Evolutionary conservation across 1,140 invertebrate species (phyloP).

Genomic region (Ruditapes philippinarum): DNA sequence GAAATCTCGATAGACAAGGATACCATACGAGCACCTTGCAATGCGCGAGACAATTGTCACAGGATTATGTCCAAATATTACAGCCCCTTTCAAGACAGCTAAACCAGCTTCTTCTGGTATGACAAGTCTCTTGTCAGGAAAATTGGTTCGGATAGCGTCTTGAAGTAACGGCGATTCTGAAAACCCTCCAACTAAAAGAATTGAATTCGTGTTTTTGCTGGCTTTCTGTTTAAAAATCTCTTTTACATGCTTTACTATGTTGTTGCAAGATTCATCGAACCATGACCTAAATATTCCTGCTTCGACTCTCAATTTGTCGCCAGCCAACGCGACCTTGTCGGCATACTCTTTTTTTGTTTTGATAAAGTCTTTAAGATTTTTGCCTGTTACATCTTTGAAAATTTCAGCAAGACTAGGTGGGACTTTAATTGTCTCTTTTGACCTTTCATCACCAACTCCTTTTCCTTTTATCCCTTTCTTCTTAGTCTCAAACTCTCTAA

Average conservation of each 20-base stretch:
- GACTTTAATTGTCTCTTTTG: neutral
- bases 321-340: neutral
- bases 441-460: neutral
- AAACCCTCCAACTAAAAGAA: conserved; percentile 39
- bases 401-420: conserved; percentile 6
- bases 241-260: neutral
- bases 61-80: conserved; percentile 33
- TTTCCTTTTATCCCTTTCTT: neutral
- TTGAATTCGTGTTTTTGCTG: neutral
- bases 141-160: neutral
- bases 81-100: conserved; percentile 35
- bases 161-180: conserved; percentile 3
- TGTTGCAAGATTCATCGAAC: conserved; percentile 19
- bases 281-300: neutral
- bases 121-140: neutral
- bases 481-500: conserved; percentile 52
- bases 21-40: conserved; percentile 37
- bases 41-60: conserved; percentile 12
- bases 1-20: neutral
- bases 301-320: conserved; percentile 26
- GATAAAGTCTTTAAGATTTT: neutral
- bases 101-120: conserved; percentile 26
- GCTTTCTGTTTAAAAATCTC: neutral
- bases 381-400: neutral
- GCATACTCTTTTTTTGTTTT: neutral